Percentiles rank a stretch among this genome's conserved stretches.
Evolutionary conservation across 2,888 invertebrate genomes (phyloP).

Genomic region (Ennomos fuscantarius): DNA sequence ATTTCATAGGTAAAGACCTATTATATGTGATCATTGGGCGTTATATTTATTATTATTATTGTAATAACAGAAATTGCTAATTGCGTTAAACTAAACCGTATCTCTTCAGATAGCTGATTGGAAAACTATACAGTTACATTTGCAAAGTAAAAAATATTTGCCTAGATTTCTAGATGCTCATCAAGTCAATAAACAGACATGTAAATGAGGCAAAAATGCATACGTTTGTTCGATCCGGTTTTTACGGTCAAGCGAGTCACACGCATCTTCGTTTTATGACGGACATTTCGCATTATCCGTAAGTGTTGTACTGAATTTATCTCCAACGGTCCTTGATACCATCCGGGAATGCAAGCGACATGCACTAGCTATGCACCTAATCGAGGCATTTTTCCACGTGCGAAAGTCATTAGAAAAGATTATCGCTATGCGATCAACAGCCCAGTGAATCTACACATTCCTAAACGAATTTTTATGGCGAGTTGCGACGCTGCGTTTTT

Average conservation of each 20-base stretch:
- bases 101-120: too few relatives aligned
- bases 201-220: constrained; percentile 35
- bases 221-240: constrained; percentile 14
- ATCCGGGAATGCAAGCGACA: constrained; percentile 30
- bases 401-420: constrained; percentile 34
- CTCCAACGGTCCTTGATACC: constrained; percentile 24
- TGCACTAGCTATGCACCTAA: constrained; percentile 12
- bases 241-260: constrained; percentile 19
- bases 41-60: too few relatives aligned
- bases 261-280: constrained; percentile 24
- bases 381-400: constrained; percentile 35
- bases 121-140: background rate
- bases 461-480: constrained; percentile 31
- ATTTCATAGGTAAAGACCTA: too few relatives aligned
- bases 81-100: too few relatives aligned
- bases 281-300: constrained; percentile 13
- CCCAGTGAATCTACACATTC: constrained; percentile 36
- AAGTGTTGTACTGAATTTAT: constrained; percentile 1
- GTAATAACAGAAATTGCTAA: too few relatives aligned
- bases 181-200: constrained; percentile 14
- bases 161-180: constrained; percentile 23
- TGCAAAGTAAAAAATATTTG: constrained; percentile 17
- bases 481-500: constrained; percentile 19
- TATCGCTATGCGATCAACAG: constrained; percentile 42
- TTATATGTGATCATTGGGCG: too few relatives aligned